phyloP scores from a whole-genome alignment of 37 sponge, comb jelly and placozoan species.

The Geodia barretti region DNA sequence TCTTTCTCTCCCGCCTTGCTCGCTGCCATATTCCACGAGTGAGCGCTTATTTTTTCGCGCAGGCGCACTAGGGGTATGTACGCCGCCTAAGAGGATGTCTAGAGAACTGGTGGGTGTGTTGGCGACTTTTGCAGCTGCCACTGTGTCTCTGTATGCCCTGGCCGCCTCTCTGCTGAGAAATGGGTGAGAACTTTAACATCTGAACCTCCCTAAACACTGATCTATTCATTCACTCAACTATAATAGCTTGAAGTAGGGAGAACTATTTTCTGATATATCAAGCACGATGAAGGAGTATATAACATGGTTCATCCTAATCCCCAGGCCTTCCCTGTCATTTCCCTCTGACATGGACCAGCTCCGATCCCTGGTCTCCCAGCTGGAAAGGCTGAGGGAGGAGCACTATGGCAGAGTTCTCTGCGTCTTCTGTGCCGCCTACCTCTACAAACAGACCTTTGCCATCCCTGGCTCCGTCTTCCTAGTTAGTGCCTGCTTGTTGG shows the following conservation, averaged over 20 bases:
- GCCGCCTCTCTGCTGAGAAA: constrained; percentile 24
- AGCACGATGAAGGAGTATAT: too few species aligned
- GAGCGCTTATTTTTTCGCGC: too few species aligned
- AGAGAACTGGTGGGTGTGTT: constrained; percentile 14
- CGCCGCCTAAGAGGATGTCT: too few species aligned
- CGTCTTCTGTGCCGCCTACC: constrained; percentile 67
- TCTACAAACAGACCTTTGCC: constrained; percentile 87
- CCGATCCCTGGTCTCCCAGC: constrained; percentile 25
- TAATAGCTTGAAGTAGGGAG: too few species aligned
- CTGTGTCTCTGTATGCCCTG: constrained; percentile 16
- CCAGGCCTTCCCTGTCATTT: constrained; percentile 37
- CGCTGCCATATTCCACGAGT: too few species aligned
- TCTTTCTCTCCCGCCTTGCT: too few species aligned
- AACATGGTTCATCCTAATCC: not conserved
- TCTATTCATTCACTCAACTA: too few species aligned
- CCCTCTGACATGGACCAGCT: constrained; percentile 63
- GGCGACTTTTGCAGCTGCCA: constrained; percentile 12
- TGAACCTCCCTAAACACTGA: too few species aligned
- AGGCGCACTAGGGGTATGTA: too few species aligned
- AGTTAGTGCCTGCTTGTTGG: too few species aligned
- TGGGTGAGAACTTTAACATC: constrained; percentile 21
- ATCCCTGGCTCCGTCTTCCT: constrained; percentile 88
- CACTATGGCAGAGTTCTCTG: constrained; percentile 36
- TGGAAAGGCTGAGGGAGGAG: constrained; percentile 42
- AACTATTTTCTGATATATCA: too few species aligned